Conservation (phyloP, 2,113 vertebrate species). For the Lepisosteus oculatus region DNA sequence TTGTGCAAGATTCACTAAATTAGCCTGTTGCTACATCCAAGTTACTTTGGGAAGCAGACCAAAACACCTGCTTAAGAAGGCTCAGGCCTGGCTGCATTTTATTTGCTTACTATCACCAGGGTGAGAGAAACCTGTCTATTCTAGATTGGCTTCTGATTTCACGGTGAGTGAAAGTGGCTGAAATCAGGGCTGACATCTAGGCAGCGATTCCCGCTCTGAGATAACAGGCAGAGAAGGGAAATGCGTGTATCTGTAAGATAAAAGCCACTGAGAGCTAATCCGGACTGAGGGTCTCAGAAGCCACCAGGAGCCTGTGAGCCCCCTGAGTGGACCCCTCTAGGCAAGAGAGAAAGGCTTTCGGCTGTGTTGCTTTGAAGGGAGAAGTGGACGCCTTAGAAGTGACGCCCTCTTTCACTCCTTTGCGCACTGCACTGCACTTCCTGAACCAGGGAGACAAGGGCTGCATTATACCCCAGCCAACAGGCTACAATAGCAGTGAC, state of each 20-base stretch:
- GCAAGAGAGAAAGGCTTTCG: too few relatives aligned
- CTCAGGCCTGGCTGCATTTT: neutral
- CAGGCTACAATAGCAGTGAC: neutral
- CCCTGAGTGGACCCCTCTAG: neutral
- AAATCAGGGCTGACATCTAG: neutral
- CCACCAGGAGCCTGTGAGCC: neutral
- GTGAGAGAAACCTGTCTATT: neutral
- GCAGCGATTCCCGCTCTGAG: neutral
- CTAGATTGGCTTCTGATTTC: constrained; percentile 2
- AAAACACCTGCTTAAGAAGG: too few relatives aligned
- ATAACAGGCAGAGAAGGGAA: neutral
- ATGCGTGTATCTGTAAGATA: neutral
- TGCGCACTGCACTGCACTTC: constrained; percentile 5
- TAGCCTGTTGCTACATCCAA: too few relatives aligned
- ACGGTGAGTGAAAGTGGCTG: neutral
- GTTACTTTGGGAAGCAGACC: too few relatives aligned
- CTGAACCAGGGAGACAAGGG: constrained; percentile 3
- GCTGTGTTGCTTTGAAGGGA: too few relatives aligned
- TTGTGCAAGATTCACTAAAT: too few relatives aligned
- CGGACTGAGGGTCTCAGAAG: neutral
- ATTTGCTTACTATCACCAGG: neutral
- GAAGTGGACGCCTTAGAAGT: neutral
- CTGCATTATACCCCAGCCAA: constrained; percentile 10
- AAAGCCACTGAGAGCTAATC: neutral
- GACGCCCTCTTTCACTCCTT: constrained; percentile 3